Evolutionary conservation across 2,888 invertebrate genomes (phyloP), one percentile per base, ranked within the genome.

Genomic region (Lydus trimaculatus): DNA sequence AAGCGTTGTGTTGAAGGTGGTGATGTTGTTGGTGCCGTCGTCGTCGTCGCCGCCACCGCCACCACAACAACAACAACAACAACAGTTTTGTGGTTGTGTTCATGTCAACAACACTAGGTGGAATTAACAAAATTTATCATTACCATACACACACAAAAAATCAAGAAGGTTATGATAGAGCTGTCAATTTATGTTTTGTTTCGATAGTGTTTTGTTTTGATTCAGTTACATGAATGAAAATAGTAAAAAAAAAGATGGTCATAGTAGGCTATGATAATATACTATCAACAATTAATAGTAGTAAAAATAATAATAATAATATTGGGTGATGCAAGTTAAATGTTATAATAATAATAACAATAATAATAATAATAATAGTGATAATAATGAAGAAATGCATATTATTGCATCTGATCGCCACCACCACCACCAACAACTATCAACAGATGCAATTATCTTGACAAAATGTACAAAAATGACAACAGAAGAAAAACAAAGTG

Each of bases 381-480:
- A n/a, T 39, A 39, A 39, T 43, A 13, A 43, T n/a, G 43, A 43
- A 43, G 90, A 90, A 86, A 90, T 90, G 90, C 90, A 89, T 89
- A 89, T 89, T 88, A 82, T 84, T 72, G 83, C 84, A 73, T 78
- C 77, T 73, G 43, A 43, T 17, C 43, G 43, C 6, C 75, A 72
- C 69, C 88, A 88, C 87, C 87, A 87, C 6, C 75, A 72, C 69
- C 88, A 88, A 87, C 87, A 87, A 87, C 86, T 88, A 86, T 86
- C 28, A 28, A 28, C 87, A 82, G 88, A 87, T 87, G 17, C 43
- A 43, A 88, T 87, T 89, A 90, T 89, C 88, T 89, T 89, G 89
- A 91, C 90, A 90, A 90, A 90, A 90, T 90, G 90, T 90, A 88
- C 87, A 86, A 88, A 87, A 87, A 89, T 88, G 88, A 88, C 43